Base-by-base conservation (phyloP, 2,888 invertebrate genomes). In the Slavum lentiscoides region DNA sequence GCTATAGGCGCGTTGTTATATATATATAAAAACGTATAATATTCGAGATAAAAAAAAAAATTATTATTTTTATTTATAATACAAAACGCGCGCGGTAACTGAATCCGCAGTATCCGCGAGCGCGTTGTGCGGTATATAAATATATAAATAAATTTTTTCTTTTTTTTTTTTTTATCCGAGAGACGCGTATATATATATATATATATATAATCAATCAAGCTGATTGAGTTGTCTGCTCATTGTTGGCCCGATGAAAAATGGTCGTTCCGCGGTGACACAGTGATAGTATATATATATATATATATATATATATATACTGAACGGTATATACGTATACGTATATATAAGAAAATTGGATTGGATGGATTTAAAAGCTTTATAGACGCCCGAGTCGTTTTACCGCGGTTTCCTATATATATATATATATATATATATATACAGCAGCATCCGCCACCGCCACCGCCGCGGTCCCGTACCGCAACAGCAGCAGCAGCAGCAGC, bases 281-380 rank as follows among this genome's bases (percentile, higher is more conserved):
- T 80, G 80, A 80, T 80, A 80, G 80, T 80, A n/a, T 64, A 61
- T 73, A 55, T n/a, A 69, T 68, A 67, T 67, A n/a, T n/a, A n/a
- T n/a, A n/a, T n/a, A n/a, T n/a, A n/a, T n/a, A n/a, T n/a, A n/a
- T n/a, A 58, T n/a, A 58, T 8, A 19, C 19, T 3, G 17, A 7
- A 19, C 0, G 4, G 19, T 58, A 19, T 58, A 7, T 58, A 19
- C n/a, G 5, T 58, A 19, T 69, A 55, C 55, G 70, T 61, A 72
- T 80, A 80, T 80, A 80, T 80, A 80, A 80, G 80, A 80, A 80
- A 80, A 80, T 80, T 80, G 80, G 80, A 80, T 80, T 80, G 80
- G 80, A 80, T 72, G 70, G 80, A 80, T 80, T 80, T 80, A 80
- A 80, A 80, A 80, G 80, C 80, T 80, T 80, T 80, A 80, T 80